Evolutionary conservation across 2,888 invertebrate genomes (phyloP), one percentile per base, ranked within the genome.

Genomic region (Epinotia bilunana): DNA sequence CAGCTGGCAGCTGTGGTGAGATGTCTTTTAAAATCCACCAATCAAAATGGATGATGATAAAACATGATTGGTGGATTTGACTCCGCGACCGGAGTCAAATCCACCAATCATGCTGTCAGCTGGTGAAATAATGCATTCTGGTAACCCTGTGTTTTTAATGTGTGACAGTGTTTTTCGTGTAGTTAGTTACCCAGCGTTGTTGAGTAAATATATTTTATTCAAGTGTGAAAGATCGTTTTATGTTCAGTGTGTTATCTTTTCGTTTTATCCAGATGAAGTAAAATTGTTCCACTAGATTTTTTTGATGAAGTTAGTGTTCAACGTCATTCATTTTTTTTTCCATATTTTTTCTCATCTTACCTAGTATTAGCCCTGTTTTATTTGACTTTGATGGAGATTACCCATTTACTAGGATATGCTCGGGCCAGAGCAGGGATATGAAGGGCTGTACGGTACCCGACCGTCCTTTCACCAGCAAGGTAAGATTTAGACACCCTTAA

Each of bases 401-500:
- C 87, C 86, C 86, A 80, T 90, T 91, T 84, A 89, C 77, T 96
- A 98, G 98, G 98, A 98, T 93, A 97, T 98, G 96, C 96, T 97
- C 92, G 97, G 96, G 88, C 97, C 98, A 86, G 98, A 98, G 91
- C 98, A 98, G 94, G 96, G 97, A 87, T 98, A 98, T 95, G 98
- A 98, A 91, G 97, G 97, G 91, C 96, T 98, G 95, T 98, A 98
- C 94, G 97, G 97, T 88, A 98, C 98, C 91, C 97, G 98, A 89
- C 98, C 98, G 83, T 98, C 98, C 84, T 98, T 97, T 94, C 97
- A 97, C 87, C 97, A 97, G 82, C 97, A 96, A 97, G 98, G 97
- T 98, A 97, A 95, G 90, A 80, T 53, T 67, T 79, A 75, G 49
- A 33, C 60, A 53, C 53, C 53, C 39, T 46, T 46, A 28, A 49